Evolutionary conservation across 2,888 invertebrate genomes (phyloP), one percentile per base, ranked within the genome.

Genomic region (Spilosoma lubricipeda): DNA sequence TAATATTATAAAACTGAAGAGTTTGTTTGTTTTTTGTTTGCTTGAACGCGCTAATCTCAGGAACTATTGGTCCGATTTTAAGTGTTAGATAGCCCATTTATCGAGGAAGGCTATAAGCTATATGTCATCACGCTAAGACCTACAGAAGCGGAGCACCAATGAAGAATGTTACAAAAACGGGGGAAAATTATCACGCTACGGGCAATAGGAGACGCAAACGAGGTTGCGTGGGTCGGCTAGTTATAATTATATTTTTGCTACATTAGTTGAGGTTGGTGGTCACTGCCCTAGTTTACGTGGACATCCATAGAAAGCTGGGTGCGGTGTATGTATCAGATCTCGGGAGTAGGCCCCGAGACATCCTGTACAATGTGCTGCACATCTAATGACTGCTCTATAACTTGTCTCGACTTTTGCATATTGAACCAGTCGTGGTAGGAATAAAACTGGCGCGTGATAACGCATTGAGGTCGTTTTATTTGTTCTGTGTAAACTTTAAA

Each of bases 361-460:
- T 94, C 93, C 93, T 92, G 93, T 84, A 91, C 90, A 91, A 89
- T 91, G 90, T 89, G 90, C 89, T 88, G 90, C 88, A 88, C 92
- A 90, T 92, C 91, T 92, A 92, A 91, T 92, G 90, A 88, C 82
- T 76, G 78, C 73, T 75, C 81, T 77, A 78, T 84, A 86, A 84
- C 84, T 81, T 77, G 80, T 83, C 80, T 67, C 75, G 65, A 76
- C 80, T 71, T 86, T 85, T 86, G 85, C 86, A 86, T 86, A 85
- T 83, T 81, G 73, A 86, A 87, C 86, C 80, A 80, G 85, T 81
- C 77, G 81, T 77, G 71, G 73, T 80, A 83, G 83, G 82, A 86
- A 86, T 82, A 86, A 80, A 86, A 81, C 77, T 78, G 76, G 74
- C 76, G 74, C 74, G 68, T 72, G 71, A 80, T 79, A 79, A 75